phyloP scores from a whole-genome alignment of 2,888 invertebrate genomes.

The Nomada goodeniana region DNA sequence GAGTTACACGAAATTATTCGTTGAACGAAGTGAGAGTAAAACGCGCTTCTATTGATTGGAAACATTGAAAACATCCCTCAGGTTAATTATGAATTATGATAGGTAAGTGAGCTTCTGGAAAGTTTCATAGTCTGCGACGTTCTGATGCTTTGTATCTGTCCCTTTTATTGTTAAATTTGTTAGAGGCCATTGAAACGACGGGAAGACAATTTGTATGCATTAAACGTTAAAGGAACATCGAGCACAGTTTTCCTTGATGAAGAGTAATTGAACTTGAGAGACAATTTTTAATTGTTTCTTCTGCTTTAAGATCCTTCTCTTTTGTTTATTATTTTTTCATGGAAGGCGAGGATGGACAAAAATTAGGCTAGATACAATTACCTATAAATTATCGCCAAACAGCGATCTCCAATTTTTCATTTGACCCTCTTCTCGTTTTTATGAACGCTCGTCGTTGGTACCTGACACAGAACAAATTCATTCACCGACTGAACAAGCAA shows the following conservation, averaged over 20 bases:
- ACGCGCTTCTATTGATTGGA: no score
- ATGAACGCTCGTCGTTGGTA: not conserved
- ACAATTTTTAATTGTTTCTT: not conserved
- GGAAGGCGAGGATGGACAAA: no score
- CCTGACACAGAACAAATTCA: not conserved
- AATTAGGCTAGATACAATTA: not conserved
- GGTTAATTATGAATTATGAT: not conserved
- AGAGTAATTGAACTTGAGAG: no score
- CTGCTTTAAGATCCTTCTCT: not conserved
- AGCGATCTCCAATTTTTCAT: not conserved
- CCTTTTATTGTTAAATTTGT: not conserved
- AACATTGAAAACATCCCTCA: not conserved
- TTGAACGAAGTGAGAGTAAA: not conserved
- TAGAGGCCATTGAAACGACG: not conserved
- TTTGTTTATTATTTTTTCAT: no score
- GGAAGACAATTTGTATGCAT: not conserved
- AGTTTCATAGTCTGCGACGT: not conserved
- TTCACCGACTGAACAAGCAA: not conserved
- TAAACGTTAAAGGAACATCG: not conserved
- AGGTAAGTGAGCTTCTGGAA: not conserved
- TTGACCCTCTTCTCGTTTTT: slow-evolving; percentile 6
- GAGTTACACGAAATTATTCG: no score
- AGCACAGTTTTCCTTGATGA: not conserved
- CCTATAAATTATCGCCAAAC: not conserved
- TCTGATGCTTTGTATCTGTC: not conserved